Percentiles rank a stretch among this genome's conserved stretches.
phyloP scores from a whole-genome alignment of 2,113 vertebrate genomes.

The Cnemophilus loriae region DNA sequence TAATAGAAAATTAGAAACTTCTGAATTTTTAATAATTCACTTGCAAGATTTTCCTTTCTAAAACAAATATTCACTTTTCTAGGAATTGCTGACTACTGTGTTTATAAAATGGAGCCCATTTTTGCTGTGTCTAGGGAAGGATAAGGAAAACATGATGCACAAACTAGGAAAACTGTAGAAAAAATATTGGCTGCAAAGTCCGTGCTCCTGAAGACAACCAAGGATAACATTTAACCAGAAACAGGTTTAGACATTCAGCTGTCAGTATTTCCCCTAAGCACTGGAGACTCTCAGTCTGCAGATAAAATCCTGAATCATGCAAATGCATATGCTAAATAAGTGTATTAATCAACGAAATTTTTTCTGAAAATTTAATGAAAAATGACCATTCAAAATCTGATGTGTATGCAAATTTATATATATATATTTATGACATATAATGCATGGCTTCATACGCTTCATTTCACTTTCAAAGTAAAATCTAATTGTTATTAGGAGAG shows the following conservation, averaged over 20 bases:
- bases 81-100: constrained; percentile 32
- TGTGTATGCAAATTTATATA: not conserved
- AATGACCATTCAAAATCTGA: constrained; percentile 13
- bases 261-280: constrained; percentile 23
- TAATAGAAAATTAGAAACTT: constrained; percentile 31
- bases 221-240: constrained; percentile 51
- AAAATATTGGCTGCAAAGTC: constrained; percentile 11
- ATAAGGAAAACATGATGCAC: constrained; percentile 43
- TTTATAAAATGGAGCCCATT: constrained; percentile 18
- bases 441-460: not conserved
- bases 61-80: constrained; percentile 33
- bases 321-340: not conserved
- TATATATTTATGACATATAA: not conserved
- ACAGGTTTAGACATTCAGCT: constrained; percentile 28
- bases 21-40: not conserved
- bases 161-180: constrained; percentile 13
- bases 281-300: constrained; percentile 17
- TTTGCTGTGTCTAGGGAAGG: constrained; percentile 26
- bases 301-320: constrained; percentile 33
- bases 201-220: constrained; percentile 21
- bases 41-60: constrained; percentile 35
- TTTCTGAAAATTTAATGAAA: constrained; percentile 14
- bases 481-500: not conserved
- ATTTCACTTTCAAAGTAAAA: not conserved
- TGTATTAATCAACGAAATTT: not conserved